Base-by-base conservation (phyloP, 2,888 invertebrate species). In the Endotricha flammealis region DNA sequence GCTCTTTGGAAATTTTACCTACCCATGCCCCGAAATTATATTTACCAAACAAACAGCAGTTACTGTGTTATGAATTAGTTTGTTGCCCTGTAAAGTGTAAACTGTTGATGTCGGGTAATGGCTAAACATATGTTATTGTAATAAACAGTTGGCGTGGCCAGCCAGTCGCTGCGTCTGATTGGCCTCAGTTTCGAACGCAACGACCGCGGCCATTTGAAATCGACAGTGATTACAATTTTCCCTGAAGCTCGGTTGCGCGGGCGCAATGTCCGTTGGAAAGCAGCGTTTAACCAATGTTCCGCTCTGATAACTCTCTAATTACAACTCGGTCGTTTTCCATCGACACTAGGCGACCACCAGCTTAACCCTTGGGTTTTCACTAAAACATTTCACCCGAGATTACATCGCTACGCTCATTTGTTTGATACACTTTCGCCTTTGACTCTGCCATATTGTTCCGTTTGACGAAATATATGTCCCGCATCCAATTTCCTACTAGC, bases 211-310 rank as follows among this genome's bases (percentile, higher is more conserved):
- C 64, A 63, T 75, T 80, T 73, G 83, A 85, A 86, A 86, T 82
- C 82, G 83, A 85, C 80, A 86, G 85, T 86, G 83, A 81, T 83
- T 83, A 78, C 81, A 75, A 83, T 81, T 85, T 85, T 81, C 85
- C 83, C 82, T 79, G 74, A 72, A 74, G 74, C 72, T 65, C 64
- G 65, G 64, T 75, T 76, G 80, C 78, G 75, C 79, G 70, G 67
- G 76, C 80, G 79, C 83, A 82, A 81, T 70, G 82, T 80, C 78
- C 82, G 86, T 83, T 86, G 83, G 85, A 85, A 85, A 86, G 83
- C 81, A 79, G 69, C 77, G 77, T 81, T 86, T 82, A 81, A 78
- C 86, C 82, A 83, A 85, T 85, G 85, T 82, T 81, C 69, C 70
- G 83, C 82, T 85, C 86, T 85, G 77, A 86, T 85, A 82, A 83